These are phyloP conservation scores for Ophion ventricosus DNA, from an alignment of 2,888 invertebrate genomes.

Conservation along the genomic window DNA sequence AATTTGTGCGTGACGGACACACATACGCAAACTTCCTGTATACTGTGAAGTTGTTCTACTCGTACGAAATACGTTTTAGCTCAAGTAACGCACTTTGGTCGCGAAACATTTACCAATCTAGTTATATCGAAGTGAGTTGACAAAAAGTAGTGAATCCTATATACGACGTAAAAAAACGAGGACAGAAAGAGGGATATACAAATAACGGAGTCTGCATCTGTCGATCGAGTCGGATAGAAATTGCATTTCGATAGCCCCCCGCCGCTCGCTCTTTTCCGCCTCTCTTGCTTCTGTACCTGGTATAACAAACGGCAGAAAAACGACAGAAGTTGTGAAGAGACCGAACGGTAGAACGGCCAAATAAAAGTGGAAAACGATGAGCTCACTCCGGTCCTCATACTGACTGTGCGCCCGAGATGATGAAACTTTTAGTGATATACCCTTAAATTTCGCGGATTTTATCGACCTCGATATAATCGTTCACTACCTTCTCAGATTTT, in stretches of 20 bases:
- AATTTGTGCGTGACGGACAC: no score
- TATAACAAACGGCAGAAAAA: slow-evolving; percentile 13
- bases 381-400: slow-evolving; percentile 24
- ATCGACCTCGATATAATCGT: slow-evolving; percentile 18
- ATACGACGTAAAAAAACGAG: background rate
- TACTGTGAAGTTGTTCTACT: no score
- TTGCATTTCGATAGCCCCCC: slow-evolving; percentile 17
- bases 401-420: background rate
- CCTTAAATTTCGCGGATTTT: slow-evolving; percentile 30
- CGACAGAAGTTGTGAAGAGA: slow-evolving; percentile 10
- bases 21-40: no score
- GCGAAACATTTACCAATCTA: no score
- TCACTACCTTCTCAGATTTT: background rate
- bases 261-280: background rate
- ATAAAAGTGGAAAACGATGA: slow-evolving; percentile 42
- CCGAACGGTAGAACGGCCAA: slow-evolving; percentile 9
- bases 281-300: background rate
- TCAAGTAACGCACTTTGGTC: no score
- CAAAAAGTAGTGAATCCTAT: no score
- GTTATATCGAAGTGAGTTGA: no score
- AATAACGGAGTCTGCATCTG: background rate
- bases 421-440: slow-evolving; percentile 43
- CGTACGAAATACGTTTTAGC: no score
- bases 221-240: slow-evolving; percentile 19
- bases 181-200: background rate